These are phyloP conservation scores for Amblyornis subalaris DNA, from an alignment of 2,113 vertebrate species.

Conservation along the genomic window DNA sequence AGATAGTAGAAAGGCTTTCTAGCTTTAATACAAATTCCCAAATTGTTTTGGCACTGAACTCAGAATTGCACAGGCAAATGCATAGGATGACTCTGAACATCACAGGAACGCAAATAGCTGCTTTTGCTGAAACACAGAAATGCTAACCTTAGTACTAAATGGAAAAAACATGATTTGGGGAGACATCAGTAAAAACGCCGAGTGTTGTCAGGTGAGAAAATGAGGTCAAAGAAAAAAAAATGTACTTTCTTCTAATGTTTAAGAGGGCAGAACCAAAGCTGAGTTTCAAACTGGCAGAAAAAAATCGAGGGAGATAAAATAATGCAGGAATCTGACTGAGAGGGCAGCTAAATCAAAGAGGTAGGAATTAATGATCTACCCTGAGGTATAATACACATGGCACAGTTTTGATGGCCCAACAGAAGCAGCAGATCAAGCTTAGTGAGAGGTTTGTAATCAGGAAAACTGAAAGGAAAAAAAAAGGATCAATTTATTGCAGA, in stretches of 20 bases:
- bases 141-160: constrained; percentile 17
- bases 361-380: constrained; percentile 52
- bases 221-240: constrained; percentile 53
- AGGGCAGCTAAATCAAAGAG: constrained; percentile 47
- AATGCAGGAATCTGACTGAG: constrained; percentile 31
- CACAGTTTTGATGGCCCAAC: constrained; percentile 15
- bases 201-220: constrained; percentile 53
- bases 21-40: constrained; percentile 40
- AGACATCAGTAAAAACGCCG: constrained; percentile 22
- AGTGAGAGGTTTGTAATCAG: background rate
- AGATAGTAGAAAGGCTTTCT: constrained; percentile 28
- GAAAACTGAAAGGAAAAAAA: background rate
- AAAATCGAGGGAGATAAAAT: constrained; percentile 30
- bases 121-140: background rate
- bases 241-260: constrained; percentile 38
- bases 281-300: constrained; percentile 50
- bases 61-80: background rate
- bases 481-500: background rate
- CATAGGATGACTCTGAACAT: constrained; percentile 21
- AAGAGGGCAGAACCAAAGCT: constrained; percentile 53
- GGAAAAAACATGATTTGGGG: constrained; percentile 14
- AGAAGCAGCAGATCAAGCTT: constrained; percentile 37
- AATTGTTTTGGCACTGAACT: constrained; percentile 55
- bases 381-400: constrained; percentile 16
- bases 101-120: constrained; percentile 27